Percentiles rank a stretch among this genome's conserved stretches.
phyloP scores from a whole-genome alignment of 1,140 invertebrate species.

The Centruroides sculpturatus region DNA sequence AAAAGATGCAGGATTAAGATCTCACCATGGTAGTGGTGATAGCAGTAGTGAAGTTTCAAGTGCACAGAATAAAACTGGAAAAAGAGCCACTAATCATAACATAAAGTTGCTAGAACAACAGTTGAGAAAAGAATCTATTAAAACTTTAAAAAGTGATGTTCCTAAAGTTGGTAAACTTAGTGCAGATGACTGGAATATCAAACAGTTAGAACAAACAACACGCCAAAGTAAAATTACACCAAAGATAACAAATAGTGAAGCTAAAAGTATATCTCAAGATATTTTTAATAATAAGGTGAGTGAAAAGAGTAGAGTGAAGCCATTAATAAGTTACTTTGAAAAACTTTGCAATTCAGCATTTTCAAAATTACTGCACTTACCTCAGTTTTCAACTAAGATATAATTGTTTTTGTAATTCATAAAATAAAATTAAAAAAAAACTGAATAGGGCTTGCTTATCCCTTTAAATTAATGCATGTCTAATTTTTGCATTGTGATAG shows the following conservation, averaged over 20 bases:
- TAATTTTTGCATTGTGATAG: too few species aligned
- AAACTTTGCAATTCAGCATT: too few species aligned
- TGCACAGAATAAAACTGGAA: constrained; percentile 1
- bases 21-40: not conserved
- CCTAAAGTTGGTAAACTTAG: constrained; percentile 54
- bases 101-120: constrained; percentile 12
- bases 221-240: not conserved
- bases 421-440: too few species aligned
- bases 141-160: constrained; percentile 5
- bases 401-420: too few species aligned
- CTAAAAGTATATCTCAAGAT: constrained; percentile 7
- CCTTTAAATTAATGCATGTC: too few species aligned
- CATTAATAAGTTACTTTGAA: too few species aligned
- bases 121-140: constrained; percentile 6
- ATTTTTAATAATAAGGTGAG: constrained; percentile 13
- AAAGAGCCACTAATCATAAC: constrained; percentile 2
- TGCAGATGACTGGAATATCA: constrained; percentile 80
- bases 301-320: not conserved
- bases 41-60: constrained; percentile 2
- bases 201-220: constrained; percentile 49
- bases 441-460: too few species aligned
- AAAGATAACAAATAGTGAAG: constrained; percentile 1
- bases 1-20: constrained; percentile 5
- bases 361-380: too few species aligned
- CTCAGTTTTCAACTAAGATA: too few species aligned